Base-by-base conservation (phyloP, 2,113 vertebrate genomes). In the Vanacampus margaritifer region DNA sequence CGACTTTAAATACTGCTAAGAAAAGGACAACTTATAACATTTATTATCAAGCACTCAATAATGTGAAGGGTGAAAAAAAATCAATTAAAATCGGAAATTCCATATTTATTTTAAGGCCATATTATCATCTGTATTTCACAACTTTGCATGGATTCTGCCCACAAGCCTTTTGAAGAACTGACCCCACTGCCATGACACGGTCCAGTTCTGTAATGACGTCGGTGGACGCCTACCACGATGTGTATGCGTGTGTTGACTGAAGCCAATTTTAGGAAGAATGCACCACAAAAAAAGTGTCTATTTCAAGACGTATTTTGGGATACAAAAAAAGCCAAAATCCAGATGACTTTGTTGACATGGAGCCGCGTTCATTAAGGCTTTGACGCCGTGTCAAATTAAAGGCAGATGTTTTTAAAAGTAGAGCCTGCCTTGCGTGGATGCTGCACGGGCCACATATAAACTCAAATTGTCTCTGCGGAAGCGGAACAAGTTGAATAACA, bases 361-460 rank as follows among this genome's bases (percentile, higher is more conserved):
- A 90, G 89, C 81, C 87, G 19, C 72, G 46, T 89, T 91, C 85
- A 89, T 91, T 92, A 85, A 79, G 75, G 24, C 84, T 76, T 86
- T 86, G 91, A 92, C 90, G 91, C 90, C 91, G 81, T 63, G 73
- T 76, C 36, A 90, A 92, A 92, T 89, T 74, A 84, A 75, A 77
- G 84, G 66, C 91, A 92, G 91, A 92, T 91, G 91, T 91, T 86
- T 84, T 84, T 76, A 50, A 79, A 69, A 5, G 41, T 2, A 11
- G 13, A 10, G 76, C 67, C 73, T 74, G 54, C 51, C 51, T 26
- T 26, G 23, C 23, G 5, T 54, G 26, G 71, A 78, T 81, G 68
- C 75, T 75, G 2, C 64, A 62, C 71, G 68, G 83, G 67, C 66
- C 79, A 65, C 68, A 75, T 16, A 78, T 68, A 81, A 81, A 85